Evolutionary conservation across 2,797 vertebrate species (phyloP), one percentile per base, ranked within the genome.

Genomic region (Cottoperca gobio): DNA sequence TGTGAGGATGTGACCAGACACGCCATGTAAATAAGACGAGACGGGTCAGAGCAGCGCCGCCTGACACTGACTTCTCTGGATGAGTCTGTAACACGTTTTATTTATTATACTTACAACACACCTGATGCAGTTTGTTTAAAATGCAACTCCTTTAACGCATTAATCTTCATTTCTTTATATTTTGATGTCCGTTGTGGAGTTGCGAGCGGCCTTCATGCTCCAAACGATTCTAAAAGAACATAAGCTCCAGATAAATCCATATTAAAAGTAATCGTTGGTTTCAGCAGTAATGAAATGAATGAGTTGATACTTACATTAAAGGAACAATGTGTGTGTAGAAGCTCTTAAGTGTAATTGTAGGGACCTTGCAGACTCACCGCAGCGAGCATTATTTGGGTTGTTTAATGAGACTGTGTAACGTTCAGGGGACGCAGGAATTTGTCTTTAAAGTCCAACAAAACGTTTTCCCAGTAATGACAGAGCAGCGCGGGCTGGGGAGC

Each of bases 1-100:
- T 77, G 70, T 50, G 42, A 37, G 91, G 87, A 93, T 91, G 70
- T n/a, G 78, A 89, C 2, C 82, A 53, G 92, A 92, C 88, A 64
- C 19, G 76, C 43, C 77, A 24, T 86, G 81, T 90, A 87, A 86
- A 90, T 83, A 84, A 84, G 84, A 84, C 76, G 0, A 71, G 77
- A 66, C 33, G 68, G 78, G 53, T 57, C 71, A 72, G 60, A 58
- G 57, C 19, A 12, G 33, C 45, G 17, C 53, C 17, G 79, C 26
- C 70, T 55, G 46, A 78, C 35, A 58, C n/a, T n/a, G n/a, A n/a
- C n/a, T 10, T 12, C 39, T 28, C 31, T 33, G 31, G 31, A 33
- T 33, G 31, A 33, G 31, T 33, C 31, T 33, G 31, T 8, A 33
- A 33, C 31, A 33, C n/a, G n/a, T n/a, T n/a, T n/a, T n/a, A n/a